Evolutionary conservation across 2,888 invertebrate species (phyloP), one percentile per base, ranked within the genome.

Genomic region (Resseliella maxima): DNA sequence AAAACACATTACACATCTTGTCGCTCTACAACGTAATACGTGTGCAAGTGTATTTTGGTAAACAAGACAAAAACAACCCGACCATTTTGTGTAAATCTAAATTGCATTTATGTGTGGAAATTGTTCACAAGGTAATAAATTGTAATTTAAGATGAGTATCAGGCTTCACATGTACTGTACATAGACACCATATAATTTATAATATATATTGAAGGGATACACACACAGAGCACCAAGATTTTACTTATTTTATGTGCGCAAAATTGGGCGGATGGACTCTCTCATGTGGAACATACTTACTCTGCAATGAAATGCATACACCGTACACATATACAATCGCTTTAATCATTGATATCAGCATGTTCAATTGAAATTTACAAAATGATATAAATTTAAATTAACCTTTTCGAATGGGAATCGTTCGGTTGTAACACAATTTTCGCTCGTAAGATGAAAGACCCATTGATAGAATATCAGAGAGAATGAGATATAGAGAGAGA

Each of bases 101-200:
- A 72, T 72, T 35, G 72, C 72, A 35, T 35, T 72, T 31, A 72
- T 72, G 72, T 72, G 72, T 72, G 72, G 72, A 72, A 72, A 72
- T 72, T 72, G 72, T 72, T 72, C 72, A 72, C 72, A 72, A 72
- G 72, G 72, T 72, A 72, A 72, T 72, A 72, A 72, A 72, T 72
- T 31, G 72, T 72, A 72, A 72, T 72, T 72, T 72, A 72, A 72
- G 72, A 72, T 72, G 72, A 72, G 27, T 59, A 59, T 27, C 72
- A n/a, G n/a, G 72, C 12, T 72, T 72, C 72, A 31, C 72, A 72
- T 72, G 72, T 35, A 72, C 72, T 72, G 72, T 35, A 72, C 72
- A 72, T 35, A 72, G 31, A 72, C 72, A 72, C 72, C 35, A 27
- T 72, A 72, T 72, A 72, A 72, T 72, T 72, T 72, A 72, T 35